These are phyloP conservation scores for Eolophus roseicapilla DNA, from an alignment of 2,113 vertebrate species.

Conservation along the genomic window DNA sequence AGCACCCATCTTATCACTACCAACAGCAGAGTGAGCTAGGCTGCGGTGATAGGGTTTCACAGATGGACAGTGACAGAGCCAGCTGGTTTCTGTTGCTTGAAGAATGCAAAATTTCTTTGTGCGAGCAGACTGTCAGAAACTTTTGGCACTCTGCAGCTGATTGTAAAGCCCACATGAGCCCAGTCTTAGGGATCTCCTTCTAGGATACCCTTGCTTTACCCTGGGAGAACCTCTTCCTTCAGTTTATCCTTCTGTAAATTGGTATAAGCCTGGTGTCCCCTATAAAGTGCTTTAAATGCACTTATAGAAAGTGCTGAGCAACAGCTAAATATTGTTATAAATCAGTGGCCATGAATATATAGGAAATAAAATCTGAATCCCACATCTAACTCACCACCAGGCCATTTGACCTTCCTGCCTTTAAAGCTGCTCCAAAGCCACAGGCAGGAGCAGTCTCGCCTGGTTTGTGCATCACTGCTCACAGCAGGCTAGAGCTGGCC, in stretches of 20 bases:
- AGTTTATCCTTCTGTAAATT: neutral
- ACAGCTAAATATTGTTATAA: neutral
- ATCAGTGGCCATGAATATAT: neutral
- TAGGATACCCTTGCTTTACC: neutral
- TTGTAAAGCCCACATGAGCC: neutral
- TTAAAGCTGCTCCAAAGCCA: neutral
- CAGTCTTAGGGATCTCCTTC: neutral
- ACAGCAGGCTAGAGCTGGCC: neutral
- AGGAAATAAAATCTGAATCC: neutral
- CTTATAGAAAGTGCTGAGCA: neutral
- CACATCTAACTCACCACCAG: neutral
- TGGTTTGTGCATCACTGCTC: neutral
- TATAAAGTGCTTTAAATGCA: neutral
- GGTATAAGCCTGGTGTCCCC: neutral
- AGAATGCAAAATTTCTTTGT: neutral
- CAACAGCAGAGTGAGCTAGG: neutral
- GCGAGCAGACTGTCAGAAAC: neutral
- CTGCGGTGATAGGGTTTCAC: neutral
- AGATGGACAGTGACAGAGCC: neutral
- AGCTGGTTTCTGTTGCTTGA: neutral
- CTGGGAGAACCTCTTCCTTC: neutral
- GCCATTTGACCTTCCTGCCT: neutral
- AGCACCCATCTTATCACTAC: fast-evolving
- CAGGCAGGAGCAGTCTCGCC: neutral
- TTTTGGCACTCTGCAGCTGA: neutral